Evolutionary conservation across 2,797 vertebrate species (phyloP).

Genomic region (Sebastes taczanowskii): DNA sequence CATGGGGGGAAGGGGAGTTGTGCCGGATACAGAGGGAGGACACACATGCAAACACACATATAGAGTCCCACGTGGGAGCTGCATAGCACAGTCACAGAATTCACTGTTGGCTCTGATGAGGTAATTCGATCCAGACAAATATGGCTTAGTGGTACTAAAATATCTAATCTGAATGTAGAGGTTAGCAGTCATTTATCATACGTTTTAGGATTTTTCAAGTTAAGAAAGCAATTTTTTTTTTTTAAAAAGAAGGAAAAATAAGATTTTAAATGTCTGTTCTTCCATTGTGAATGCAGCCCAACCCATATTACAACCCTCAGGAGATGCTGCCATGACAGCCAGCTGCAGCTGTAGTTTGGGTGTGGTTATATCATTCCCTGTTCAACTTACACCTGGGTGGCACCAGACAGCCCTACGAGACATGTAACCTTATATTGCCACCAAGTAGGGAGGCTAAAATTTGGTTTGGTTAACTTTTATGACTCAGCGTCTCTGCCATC

Average conservation of each 20-base stretch:
- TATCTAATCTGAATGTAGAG: background rate
- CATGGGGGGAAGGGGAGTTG: conserved; percentile 26
- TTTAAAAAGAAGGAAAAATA: background rate
- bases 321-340: conserved; percentile 30
- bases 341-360: conserved; percentile 42
- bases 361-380: conserved; percentile 18
- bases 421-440: conserved; percentile 8
- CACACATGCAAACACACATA: conserved; percentile 37
- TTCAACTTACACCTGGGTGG: conserved; percentile 15
- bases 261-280: background rate
- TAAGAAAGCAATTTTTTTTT: background rate
- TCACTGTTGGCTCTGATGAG: conserved; percentile 31
- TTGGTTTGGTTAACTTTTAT: background rate
- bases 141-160: background rate
- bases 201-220: background rate
- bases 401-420: background rate
- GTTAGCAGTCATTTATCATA: background rate
- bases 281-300: conserved; percentile 12
- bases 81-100: conserved; percentile 38
- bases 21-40: background rate
- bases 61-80: conserved; percentile 56
- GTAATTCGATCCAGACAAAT: conserved; percentile 28
- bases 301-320: background rate
- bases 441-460: background rate
- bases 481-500: background rate